These are phyloP conservation scores for Otolemur crassicaudatus DNA, from an alignment of 2,797 vertebrate genomes.

Conservation along the genomic window DNA sequence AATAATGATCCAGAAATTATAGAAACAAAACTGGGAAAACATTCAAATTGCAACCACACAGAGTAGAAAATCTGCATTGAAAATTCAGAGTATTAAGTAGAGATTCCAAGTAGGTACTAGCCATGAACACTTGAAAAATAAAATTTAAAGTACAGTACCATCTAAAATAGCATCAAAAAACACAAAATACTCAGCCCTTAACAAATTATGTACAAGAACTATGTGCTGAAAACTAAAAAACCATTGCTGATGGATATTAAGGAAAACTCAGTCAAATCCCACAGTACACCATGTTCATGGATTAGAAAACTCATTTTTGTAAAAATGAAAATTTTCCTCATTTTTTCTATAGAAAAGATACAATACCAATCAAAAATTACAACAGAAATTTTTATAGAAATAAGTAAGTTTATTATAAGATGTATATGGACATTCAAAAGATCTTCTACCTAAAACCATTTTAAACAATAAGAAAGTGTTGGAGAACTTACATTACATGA, in stretches of 20 bases:
- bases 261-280: not conserved
- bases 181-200: not conserved
- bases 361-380: not conserved
- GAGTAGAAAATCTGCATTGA: not conserved
- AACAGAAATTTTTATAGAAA: not conserved
- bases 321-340: not conserved
- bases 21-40: not conserved
- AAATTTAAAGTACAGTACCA: slow-evolving; percentile 12
- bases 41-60: not conserved
- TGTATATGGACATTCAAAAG: not conserved
- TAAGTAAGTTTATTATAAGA: not conserved
- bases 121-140: not conserved
- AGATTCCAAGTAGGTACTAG: not conserved
- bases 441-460: not conserved
- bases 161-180: not conserved
- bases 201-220: not conserved
- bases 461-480: not conserved
- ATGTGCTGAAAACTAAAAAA: not conserved
- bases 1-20: not conserved
- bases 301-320: slow-evolving; percentile 11
- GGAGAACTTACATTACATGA: not conserved
- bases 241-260: not conserved
- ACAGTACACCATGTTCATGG: not conserved
- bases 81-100: not conserved
- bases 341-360: not conserved